Percentiles rank a stretch among this genome's conserved stretches.
Conservation (phyloP, 2,888 invertebrate genomes). For the Stenichneumon culpator region DNA sequence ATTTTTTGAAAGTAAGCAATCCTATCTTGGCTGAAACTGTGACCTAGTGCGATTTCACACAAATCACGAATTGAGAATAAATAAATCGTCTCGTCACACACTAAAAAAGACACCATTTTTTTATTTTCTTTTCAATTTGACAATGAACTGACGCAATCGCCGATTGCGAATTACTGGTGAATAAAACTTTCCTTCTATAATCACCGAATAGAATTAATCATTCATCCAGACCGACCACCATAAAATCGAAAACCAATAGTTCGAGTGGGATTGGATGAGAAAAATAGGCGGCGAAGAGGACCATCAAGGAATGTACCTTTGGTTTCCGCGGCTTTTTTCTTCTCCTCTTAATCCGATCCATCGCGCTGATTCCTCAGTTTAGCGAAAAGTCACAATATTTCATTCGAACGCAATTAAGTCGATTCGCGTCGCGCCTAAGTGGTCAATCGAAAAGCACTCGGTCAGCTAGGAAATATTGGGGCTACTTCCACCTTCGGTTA, state of each 20-base stretch:
- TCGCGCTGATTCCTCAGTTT: slow-evolving; percentile 41
- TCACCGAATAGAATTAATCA: neutral
- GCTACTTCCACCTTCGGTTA: slow-evolving; percentile 73
- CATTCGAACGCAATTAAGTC: neutral
- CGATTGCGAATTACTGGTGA: neutral
- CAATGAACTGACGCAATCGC: neutral
- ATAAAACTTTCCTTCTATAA: neutral
- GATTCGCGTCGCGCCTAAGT: slow-evolving; percentile 36
- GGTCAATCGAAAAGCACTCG: neutral
- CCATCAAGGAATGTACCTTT: slow-evolving; percentile 69
- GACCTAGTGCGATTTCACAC: no score
- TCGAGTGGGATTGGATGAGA: neutral
- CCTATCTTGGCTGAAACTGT: no score
- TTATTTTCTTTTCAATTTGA: neutral
- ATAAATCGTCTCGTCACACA: no score
- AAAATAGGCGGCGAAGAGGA: neutral
- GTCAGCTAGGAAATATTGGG: slow-evolving; percentile 22
- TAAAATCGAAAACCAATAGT: neutral
- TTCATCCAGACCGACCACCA: neutral
- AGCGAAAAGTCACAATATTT: neutral
- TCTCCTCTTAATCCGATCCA: slow-evolving; percentile 71
- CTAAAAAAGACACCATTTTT: no score
- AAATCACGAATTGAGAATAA: no score
- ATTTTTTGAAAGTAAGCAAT: neutral
- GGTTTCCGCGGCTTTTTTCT: slow-evolving; percentile 68